Conservation (phyloP, 2,888 invertebrate species). For the Fissipunctia ypsillon region DNA sequence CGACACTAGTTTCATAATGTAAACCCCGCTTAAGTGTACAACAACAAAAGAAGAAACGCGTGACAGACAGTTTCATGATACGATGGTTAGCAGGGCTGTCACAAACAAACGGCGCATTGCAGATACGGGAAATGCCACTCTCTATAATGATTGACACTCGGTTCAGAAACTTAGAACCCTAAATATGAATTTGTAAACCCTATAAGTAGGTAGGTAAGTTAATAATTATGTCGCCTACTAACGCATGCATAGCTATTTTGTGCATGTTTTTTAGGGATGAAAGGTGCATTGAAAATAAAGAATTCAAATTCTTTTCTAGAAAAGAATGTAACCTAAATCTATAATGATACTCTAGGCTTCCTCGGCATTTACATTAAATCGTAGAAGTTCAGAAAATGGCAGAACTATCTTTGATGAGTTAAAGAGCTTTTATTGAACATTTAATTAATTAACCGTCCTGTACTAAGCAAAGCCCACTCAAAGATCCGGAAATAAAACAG, state of each 20-base stretch:
- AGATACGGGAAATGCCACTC: slow-evolving; percentile 28
- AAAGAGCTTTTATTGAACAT: not conserved
- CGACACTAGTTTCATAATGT: too few relatives aligned
- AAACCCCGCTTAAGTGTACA: not conserved
- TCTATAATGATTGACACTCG: slow-evolving; percentile 21
- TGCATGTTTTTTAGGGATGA: not conserved
- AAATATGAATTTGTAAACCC: not conserved
- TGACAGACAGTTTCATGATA: slow-evolving; percentile 19
- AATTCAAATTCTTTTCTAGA: not conserved
- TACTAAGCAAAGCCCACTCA: not conserved
- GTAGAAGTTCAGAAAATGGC: not conserved
- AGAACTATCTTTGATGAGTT: not conserved
- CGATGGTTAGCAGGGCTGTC: not conserved
- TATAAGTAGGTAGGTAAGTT: not conserved
- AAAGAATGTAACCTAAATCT: not conserved
- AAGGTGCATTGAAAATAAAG: not conserved
- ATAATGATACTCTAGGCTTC: not conserved
- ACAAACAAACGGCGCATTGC: slow-evolving; percentile 20
- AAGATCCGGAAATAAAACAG: not conserved
- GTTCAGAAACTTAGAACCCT: slow-evolving; percentile 2
- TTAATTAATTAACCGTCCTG: not conserved
- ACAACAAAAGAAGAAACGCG: not conserved
- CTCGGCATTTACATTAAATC: not conserved
- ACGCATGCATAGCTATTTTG: not conserved
- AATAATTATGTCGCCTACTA: not conserved